Percentiles rank a stretch among this genome's conserved stretches.
Evolutionary conservation across 2,797 vertebrate genomes (phyloP).

Genomic region (Oreonectes daqikongensis): DNA sequence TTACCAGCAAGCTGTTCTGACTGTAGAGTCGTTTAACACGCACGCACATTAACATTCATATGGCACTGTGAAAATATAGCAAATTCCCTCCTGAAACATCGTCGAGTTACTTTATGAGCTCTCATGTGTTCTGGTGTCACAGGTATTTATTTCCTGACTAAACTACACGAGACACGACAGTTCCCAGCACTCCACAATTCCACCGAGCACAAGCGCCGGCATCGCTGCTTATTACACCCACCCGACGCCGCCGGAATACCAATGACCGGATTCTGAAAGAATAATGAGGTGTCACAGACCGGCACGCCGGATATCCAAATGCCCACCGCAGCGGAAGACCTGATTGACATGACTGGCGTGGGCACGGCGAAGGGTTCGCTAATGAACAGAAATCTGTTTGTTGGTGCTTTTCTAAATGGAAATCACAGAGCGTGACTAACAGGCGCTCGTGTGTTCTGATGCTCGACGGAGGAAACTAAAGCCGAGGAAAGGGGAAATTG

Average conservation of each 20-base stretch:
- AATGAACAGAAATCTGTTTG: slow-evolving; percentile 76
- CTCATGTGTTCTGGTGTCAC: slow-evolving; percentile 37
- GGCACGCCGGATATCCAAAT: slow-evolving; percentile 66
- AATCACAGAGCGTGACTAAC: slow-evolving; percentile 70
- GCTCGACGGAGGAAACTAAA: slow-evolving; percentile 74
- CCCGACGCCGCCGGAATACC: slow-evolving; percentile 58
- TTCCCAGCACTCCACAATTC: slow-evolving; percentile 51
- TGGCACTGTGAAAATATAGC: not conserved
- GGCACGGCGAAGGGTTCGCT: slow-evolving; percentile 55
- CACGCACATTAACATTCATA: slow-evolving; percentile 22
- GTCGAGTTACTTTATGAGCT: slow-evolving; percentile 5
- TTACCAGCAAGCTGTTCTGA: not conserved
- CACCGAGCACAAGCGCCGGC: slow-evolving; percentile 49
- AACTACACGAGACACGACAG: slow-evolving; percentile 44
- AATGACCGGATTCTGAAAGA: slow-evolving; percentile 65
- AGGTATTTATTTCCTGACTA: slow-evolving; percentile 46
- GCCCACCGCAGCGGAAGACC: slow-evolving; percentile 60
- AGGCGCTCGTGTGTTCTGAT: slow-evolving; percentile 63
- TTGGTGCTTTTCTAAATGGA: slow-evolving; percentile 69
- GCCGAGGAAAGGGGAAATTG: slow-evolving; percentile 49
- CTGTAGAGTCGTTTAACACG: not conserved
- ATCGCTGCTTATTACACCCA: slow-evolving; percentile 67
- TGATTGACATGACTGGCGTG: slow-evolving; percentile 67
- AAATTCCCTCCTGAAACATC: slow-evolving; percentile 8
- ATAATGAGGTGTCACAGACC: slow-evolving; percentile 73